A percentile compares a stretch with the other conserved stretches of the same genome.
These are phyloP conservation scores for Coendou prehensilis DNA, from an alignment of 2,797 vertebrate genomes.

Conservation along the genomic window DNA sequence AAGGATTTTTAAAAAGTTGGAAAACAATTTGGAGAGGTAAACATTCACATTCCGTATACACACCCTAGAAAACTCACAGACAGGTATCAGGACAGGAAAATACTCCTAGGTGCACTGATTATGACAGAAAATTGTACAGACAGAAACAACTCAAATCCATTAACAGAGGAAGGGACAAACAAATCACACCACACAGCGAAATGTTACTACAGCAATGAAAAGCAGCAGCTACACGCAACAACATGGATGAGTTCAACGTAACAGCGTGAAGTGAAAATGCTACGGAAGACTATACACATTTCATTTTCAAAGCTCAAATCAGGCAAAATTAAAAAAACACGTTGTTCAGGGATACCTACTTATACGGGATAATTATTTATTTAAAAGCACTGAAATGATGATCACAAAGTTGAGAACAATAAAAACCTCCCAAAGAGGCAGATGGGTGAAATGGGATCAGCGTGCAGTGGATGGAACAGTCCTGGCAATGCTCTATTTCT, in stretches of 20 bases:
- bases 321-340: not conserved
- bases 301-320: slow-evolving; percentile 26
- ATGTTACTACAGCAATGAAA: not conserved
- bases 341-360: not conserved
- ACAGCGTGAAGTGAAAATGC: not conserved
- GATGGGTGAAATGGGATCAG: no score
- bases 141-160: not conserved
- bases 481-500: not conserved
- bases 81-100: not conserved
- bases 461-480: no score
- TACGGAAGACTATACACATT: not conserved
- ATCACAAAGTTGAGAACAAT: not conserved
- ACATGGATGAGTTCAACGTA: not conserved
- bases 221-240: not conserved
- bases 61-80: not conserved
- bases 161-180: not conserved
- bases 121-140: not conserved
- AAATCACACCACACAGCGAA: not conserved
- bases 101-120: not conserved
- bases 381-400: not conserved
- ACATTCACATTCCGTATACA: not conserved
- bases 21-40: not conserved
- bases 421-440: not conserved
- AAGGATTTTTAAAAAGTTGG: not conserved
- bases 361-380: not conserved